Percentiles rank a stretch among this genome's conserved stretches.
Conservation (phyloP, 2,113 vertebrate genomes). For the Megaceryle maxima region DNA sequence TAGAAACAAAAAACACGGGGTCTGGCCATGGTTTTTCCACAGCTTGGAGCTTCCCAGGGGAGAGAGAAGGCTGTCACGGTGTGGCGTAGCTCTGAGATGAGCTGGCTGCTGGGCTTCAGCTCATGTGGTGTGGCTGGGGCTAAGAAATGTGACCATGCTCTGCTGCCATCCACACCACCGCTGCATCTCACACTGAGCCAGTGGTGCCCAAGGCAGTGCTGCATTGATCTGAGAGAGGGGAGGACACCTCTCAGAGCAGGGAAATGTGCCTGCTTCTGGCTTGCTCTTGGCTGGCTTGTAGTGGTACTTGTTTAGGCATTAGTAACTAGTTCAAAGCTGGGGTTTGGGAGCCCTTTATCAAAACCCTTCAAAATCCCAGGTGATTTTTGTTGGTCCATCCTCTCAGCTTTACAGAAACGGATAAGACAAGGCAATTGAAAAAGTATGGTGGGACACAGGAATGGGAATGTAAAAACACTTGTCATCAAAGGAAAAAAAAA, state of each 20-base stretch:
- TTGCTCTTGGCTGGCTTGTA: background rate
- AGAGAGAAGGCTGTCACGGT: fast-evolving
- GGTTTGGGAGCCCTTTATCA: background rate
- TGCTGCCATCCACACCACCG: background rate
- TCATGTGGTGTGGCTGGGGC: fast-evolving
- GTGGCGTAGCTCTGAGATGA: background rate
- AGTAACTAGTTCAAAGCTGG: background rate
- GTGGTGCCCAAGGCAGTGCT: background rate
- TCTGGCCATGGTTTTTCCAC: background rate
- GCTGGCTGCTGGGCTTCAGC: background rate
- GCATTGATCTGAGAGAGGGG: background rate
- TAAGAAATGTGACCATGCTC: background rate
- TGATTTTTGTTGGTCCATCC: background rate
- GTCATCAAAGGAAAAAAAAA: background rate
- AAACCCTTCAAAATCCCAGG: background rate
- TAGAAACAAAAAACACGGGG: background rate
- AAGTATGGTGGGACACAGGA: fast-evolving
- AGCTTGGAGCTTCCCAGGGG: background rate
- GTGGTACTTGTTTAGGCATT: background rate
- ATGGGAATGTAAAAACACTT: background rate
- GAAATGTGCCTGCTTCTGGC: background rate
- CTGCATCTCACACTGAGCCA: background rate
- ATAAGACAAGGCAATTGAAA: background rate
- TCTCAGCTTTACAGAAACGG: background rate
- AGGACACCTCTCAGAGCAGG: background rate